phyloP scores from a whole-genome alignment of 2,888 invertebrate species.

The Epinotia brunnichana region DNA sequence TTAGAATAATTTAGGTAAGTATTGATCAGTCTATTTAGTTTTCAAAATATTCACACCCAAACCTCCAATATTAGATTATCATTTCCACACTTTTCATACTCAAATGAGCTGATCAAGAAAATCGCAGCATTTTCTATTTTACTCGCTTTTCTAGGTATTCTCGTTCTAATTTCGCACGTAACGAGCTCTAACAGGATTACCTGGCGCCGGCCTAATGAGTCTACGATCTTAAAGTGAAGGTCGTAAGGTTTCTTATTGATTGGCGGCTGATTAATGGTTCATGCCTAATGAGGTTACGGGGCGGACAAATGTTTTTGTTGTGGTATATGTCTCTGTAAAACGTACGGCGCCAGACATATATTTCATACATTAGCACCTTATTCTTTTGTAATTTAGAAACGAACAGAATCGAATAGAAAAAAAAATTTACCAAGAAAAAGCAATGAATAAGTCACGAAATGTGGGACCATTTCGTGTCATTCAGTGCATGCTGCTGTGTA shows the following conservation, averaged over 20 bases:
- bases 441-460: too few relatives aligned
- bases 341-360: too few relatives aligned
- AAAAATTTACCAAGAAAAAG: too few relatives aligned
- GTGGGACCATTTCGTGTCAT: too few relatives aligned
- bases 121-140: neutral
- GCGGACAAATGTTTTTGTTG: conserved; percentile 4
- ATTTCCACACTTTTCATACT: neutral
- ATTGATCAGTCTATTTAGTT: neutral
- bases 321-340: neutral
- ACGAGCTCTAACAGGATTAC: conserved; percentile 40
- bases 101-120: neutral
- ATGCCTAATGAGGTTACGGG: conserved; percentile 6
- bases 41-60: neutral
- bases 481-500: too few relatives aligned
- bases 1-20: neutral
- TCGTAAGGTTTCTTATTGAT: conserved; percentile 23
- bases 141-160: conserved; percentile 3
- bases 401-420: too few relatives aligned
- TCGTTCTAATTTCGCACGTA: conserved; percentile 34
- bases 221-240: conserved; percentile 1
- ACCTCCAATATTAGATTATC: neutral
- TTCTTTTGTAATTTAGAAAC: too few relatives aligned
- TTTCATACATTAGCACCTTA: too few relatives aligned
- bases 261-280: conserved; percentile 6
- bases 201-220: conserved; percentile 17